Percentiles rank a stretch among this genome's conserved stretches.
Evolutionary conservation across 1,140 invertebrate genomes (phyloP).

Genomic region (Stegodyphus dumicola): DNA sequence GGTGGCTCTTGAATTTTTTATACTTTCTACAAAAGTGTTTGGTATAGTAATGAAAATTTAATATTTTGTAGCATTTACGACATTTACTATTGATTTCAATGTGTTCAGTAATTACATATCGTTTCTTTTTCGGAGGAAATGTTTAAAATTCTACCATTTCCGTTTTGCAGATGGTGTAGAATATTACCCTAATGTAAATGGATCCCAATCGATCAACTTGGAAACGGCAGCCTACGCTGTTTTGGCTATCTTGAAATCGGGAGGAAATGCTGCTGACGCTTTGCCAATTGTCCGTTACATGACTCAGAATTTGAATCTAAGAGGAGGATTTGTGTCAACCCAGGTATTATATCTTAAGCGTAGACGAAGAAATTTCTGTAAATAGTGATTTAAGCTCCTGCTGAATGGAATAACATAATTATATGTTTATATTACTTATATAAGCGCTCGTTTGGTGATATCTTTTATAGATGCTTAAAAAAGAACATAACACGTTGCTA

Average conservation of each 20-base stretch:
- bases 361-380: too few species aligned
- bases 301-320: constrained; percentile 78
- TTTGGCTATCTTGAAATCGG: constrained; percentile 74
- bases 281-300: constrained; percentile 78
- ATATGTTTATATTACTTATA: too few species aligned
- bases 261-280: constrained; percentile 73
- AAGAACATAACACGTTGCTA: too few species aligned
- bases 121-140: background rate
- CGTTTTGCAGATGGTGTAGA: constrained; percentile 15
- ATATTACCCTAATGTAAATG: constrained; percentile 11
- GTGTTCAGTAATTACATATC: background rate
- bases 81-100: background rate
- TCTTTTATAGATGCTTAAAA: too few species aligned
- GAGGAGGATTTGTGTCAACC: constrained; percentile 82
- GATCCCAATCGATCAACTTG: constrained; percentile 69
- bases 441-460: too few species aligned
- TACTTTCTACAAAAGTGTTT: too few species aligned
- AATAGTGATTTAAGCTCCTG: too few species aligned
- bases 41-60: too few species aligned
- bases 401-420: too few species aligned
- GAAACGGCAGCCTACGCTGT: constrained; percentile 83
- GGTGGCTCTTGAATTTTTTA: too few species aligned
- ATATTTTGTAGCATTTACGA: background rate
- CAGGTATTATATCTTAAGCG: constrained; percentile 64
- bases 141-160: too few species aligned